Conservation (phyloP, 2,797 vertebrate genomes). For the Acanthopagrus latus region DNA sequence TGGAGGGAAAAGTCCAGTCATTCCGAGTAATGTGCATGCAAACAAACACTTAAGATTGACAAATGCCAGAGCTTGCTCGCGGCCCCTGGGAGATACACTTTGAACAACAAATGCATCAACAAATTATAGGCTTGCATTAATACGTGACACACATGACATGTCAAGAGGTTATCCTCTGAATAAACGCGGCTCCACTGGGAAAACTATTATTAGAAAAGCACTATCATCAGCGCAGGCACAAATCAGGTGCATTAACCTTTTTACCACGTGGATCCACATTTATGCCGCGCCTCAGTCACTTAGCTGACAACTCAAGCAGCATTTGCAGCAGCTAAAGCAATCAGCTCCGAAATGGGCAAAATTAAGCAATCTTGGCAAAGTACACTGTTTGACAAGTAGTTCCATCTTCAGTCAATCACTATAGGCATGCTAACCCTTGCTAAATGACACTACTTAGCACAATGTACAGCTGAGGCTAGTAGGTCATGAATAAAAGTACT, state of each 20-base stretch:
- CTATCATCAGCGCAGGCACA: conserved; percentile 42
- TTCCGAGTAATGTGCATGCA: conserved; percentile 8
- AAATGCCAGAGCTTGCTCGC: conserved; percentile 2
- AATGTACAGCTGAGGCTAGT: neutral
- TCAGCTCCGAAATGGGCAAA: conserved; percentile 23
- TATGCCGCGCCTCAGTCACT: conserved; percentile 46
- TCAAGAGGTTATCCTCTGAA: conserved; percentile 49
- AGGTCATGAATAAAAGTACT: neutral
- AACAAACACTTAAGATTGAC: conserved; percentile 3
- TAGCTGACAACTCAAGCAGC: conserved; percentile 35
- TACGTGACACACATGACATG: conserved; percentile 35
- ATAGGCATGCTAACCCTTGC: neutral
- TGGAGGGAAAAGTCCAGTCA: conserved; percentile 30
- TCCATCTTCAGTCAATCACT: neutral
- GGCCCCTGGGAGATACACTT: conserved; percentile 30
- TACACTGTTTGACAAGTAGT: neutral
- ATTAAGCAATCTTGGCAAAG: conserved; percentile 6
- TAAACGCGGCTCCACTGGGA: conserved; percentile 37
- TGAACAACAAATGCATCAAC: conserved; percentile 39
- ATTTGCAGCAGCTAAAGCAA: conserved; percentile 29
- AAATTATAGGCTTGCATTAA: conserved; percentile 47
- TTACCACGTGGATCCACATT: conserved; percentile 42
- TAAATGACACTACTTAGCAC: neutral
- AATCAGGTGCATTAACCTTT: conserved; percentile 71
- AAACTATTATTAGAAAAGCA: conserved; percentile 57